Conservation (phyloP, 1,140 invertebrate species). For the Archivesica marissinica region DNA sequence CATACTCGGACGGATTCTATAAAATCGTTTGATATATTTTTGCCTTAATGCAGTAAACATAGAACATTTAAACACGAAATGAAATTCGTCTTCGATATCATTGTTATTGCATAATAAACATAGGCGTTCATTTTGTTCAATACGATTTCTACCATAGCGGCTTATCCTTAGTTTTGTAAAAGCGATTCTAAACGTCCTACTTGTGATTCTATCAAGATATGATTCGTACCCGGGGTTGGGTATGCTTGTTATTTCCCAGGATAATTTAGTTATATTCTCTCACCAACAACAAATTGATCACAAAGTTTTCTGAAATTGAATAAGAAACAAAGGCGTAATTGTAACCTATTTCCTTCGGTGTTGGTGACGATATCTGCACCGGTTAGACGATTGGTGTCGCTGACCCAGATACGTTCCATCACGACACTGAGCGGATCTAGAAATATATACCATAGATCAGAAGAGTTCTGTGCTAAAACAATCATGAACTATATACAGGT, state of each 20-base stretch:
- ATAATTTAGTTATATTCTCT: not conserved
- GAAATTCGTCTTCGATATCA: no score
- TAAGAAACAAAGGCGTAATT: not conserved
- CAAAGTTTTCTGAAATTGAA: not conserved
- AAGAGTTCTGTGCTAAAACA: not conserved
- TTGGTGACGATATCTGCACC: conserved; percentile 25
- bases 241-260: not conserved
- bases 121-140: no score
- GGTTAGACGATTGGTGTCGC: conserved; percentile 41
- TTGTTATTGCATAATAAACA: no score
- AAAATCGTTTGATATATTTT: no score
- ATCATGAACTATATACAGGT: not conserved
- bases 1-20: no score
- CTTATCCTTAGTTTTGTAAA: not conserved
- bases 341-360: conserved; percentile 23
- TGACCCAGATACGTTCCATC: conserved; percentile 49
- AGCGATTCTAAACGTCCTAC: no score
- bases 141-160: not conserved
- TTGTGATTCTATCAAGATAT: no score
- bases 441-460: no score
- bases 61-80: no score
- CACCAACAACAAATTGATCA: not conserved
- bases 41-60: no score
- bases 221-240: not conserved
- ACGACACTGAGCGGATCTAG: not conserved